Evolutionary conservation across 2,113 vertebrate species (phyloP).

Genomic region (Piliocolobus tephrosceles): DNA sequence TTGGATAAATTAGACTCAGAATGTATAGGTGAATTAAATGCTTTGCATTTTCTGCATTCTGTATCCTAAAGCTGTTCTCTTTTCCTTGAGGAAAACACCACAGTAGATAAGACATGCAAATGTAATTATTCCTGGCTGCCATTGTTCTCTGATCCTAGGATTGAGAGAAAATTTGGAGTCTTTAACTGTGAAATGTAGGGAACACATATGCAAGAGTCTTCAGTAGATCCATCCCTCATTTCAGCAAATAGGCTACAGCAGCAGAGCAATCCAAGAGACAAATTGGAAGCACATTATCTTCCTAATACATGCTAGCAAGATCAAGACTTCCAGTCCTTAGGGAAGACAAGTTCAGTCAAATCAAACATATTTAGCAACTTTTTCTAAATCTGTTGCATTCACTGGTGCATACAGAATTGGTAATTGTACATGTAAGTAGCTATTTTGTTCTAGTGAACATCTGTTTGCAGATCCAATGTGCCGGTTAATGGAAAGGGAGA

Average conservation of each 20-base stretch:
- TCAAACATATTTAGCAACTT: slow-evolving; percentile 6
- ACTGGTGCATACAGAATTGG: neutral
- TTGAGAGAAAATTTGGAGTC: neutral
- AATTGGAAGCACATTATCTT: slow-evolving; percentile 3
- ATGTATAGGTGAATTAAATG: neutral
- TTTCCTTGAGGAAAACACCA: neutral
- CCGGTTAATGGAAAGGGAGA: slow-evolving; percentile 25
- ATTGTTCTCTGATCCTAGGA: neutral
- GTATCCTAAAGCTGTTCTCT: neutral
- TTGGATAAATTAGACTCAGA: neutral
- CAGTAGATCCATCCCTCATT: neutral
- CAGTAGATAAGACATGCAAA: neutral
- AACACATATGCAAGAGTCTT: neutral
- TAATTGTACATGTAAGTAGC: neutral
- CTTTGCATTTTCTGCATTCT: neutral
- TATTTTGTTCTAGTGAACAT: slow-evolving; percentile 42
- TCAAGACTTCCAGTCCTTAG: neutral
- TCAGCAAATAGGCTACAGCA: neutral
- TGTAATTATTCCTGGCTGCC: neutral
- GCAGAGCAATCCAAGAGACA: neutral
- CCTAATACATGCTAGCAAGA: neutral
- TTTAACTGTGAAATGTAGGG: neutral
- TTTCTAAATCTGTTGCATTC: neutral
- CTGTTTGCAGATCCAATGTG: slow-evolving; percentile 44
- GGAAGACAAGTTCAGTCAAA: slow-evolving; percentile 32